Evolutionary conservation across 1,140 invertebrate species (phyloP).

Genomic region (Vanessa tameamea): DNA sequence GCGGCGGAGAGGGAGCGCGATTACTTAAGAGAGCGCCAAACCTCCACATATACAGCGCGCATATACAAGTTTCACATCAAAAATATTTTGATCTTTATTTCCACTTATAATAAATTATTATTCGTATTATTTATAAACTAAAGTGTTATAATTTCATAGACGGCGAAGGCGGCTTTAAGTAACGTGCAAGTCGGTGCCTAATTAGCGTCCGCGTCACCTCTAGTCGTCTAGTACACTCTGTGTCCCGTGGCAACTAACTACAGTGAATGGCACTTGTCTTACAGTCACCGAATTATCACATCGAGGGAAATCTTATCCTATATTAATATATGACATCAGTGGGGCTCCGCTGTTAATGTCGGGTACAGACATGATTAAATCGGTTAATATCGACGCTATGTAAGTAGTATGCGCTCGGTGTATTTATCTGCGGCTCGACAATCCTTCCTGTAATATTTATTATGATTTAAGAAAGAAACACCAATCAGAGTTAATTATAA

Average conservation of each 20-base stretch:
- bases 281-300: slow-evolving; percentile 42
- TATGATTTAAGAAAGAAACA: neutral
- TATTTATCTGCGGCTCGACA: slow-evolving; percentile 46
- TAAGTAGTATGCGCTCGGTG: slow-evolving; percentile 16
- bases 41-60: too few species aligned
- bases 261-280: slow-evolving; percentile 41
- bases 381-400: slow-evolving; percentile 25
- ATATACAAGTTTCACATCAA: too few species aligned
- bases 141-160: too few species aligned
- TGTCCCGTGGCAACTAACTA: slow-evolving; percentile 19
- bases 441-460: slow-evolving; percentile 52
- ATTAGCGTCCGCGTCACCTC: neutral
- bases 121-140: too few species aligned
- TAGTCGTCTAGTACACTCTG: neutral
- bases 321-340: neutral
- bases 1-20: too few species aligned
- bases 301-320: slow-evolving; percentile 30
- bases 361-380: slow-evolving; percentile 14
- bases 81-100: too few species aligned
- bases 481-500: too few species aligned
- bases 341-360: neutral
- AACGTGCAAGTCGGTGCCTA: too few species aligned
- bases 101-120: too few species aligned
- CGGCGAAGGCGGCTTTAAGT: too few species aligned
- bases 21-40: too few species aligned